phyloP scores from a whole-genome alignment of 2,113 vertebrate genomes.

The Lanius ludovicianus region DNA sequence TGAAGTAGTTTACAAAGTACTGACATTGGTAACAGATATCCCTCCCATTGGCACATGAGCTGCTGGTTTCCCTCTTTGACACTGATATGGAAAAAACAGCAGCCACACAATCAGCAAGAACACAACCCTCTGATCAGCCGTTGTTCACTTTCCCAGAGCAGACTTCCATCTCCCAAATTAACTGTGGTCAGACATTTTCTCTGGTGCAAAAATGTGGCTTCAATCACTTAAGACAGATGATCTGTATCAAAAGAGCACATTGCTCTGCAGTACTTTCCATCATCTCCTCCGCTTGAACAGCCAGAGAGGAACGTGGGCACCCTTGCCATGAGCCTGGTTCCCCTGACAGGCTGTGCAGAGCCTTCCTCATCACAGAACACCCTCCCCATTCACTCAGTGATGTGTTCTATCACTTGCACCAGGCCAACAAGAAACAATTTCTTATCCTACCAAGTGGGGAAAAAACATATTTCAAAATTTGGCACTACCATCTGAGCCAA shows the following conservation, averaged over 20 bases:
- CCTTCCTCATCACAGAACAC: neutral
- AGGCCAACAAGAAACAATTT: neutral
- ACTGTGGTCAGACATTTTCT: neutral
- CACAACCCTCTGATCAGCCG: neutral
- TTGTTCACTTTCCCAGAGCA: constrained; percentile 11
- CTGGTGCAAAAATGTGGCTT: constrained; percentile 8
- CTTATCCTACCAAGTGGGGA: neutral
- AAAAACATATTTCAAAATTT: neutral
- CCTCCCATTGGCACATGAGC: neutral
- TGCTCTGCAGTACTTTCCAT: neutral
- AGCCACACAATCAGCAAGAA: constrained; percentile 15
- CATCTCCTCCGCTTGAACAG: neutral
- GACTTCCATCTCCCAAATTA: neutral
- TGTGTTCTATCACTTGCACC: neutral
- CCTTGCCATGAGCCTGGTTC: fast-evolving
- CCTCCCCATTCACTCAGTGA: neutral
- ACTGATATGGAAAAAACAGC: constrained; percentile 14
- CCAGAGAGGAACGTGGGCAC: neutral
- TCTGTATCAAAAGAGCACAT: neutral
- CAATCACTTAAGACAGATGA: neutral
- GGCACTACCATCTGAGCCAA: neutral
- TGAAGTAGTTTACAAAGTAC: constrained; percentile 54
- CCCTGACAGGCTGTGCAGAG: neutral
- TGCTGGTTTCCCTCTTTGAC: constrained; percentile 53
- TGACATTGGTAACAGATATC: constrained; percentile 38